Conservation (phyloP, 2,888 invertebrate species). For the Octonoba sinensis region DNA sequence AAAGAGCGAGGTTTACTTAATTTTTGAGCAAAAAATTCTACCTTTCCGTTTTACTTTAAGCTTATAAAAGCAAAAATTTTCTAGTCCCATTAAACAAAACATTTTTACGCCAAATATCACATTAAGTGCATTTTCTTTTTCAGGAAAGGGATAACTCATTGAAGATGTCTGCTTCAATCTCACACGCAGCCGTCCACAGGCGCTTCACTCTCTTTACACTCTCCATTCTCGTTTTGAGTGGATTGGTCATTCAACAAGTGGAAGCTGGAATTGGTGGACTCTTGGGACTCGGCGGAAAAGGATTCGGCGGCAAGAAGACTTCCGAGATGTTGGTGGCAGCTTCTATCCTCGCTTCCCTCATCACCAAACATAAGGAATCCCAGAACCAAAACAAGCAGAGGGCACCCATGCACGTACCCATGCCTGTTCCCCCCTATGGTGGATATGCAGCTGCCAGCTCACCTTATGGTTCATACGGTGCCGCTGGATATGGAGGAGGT, state of each 20-base stretch:
- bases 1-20: too few species aligned
- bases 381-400: slow-evolving; percentile 48
- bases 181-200: neutral
- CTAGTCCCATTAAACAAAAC: too few species aligned
- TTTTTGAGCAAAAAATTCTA: too few species aligned
- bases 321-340: slow-evolving; percentile 59
- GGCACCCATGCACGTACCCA: slow-evolving; percentile 55
- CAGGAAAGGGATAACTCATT: too few species aligned
- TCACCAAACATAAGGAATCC: slow-evolving; percentile 58
- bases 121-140: too few species aligned
- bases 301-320: slow-evolving; percentile 53
- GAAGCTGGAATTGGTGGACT: slow-evolving; percentile 51
- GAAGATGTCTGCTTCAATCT: too few species aligned
- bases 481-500: slow-evolving; percentile 39
- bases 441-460: slow-evolving; percentile 56
- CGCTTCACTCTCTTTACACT: slow-evolving; percentile 32
- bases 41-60: too few species aligned
- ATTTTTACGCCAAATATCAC: too few species aligned
- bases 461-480: slow-evolving; percentile 48
- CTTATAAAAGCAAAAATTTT: too few species aligned
- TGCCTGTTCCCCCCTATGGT: slow-evolving; percentile 56
- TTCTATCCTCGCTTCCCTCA: slow-evolving; percentile 46
- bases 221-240: slow-evolving; percentile 43
- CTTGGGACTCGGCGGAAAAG: slow-evolving; percentile 52
- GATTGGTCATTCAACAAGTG: slow-evolving; percentile 49